Percentiles rank a stretch among this genome's conserved stretches.
Conservation (phyloP, 2,797 vertebrate genomes). For the Aulostomus chinensis region DNA sequence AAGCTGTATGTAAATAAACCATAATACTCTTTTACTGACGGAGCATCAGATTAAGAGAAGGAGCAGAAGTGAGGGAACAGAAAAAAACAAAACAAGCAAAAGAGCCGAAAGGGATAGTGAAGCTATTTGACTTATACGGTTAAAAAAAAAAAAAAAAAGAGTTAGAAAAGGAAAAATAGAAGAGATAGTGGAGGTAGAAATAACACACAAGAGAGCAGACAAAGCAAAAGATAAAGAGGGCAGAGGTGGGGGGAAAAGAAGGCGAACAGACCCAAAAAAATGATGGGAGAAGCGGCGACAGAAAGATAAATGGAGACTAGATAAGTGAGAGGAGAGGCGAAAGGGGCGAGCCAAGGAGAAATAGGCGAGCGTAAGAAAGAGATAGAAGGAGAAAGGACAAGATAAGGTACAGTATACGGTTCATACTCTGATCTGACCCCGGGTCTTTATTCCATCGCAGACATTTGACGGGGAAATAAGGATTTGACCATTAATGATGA, state of each 20-base stretch:
- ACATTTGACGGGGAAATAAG: too few relatives aligned
- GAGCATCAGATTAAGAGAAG: constrained; percentile 11
- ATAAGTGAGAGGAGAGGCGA: constrained; percentile 41
- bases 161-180: neutral
- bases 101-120: neutral
- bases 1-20: constrained; percentile 50
- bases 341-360: constrained; percentile 13
- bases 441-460: too few relatives aligned
- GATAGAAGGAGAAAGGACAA: constrained; percentile 21
- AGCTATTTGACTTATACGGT: constrained; percentile 6
- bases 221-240: constrained; percentile 31
- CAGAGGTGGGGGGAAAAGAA: constrained; percentile 19
- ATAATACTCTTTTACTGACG: constrained; percentile 26
- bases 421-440: too few relatives aligned
- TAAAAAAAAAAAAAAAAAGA: constrained; percentile 12
- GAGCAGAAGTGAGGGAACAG: constrained; percentile 9
- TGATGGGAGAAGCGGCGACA: constrained; percentile 40
- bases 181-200: constrained; percentile 7
- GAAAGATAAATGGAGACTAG: constrained; percentile 58
- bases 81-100: neutral
- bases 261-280: constrained; percentile 36
- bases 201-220: constrained; percentile 12
- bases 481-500: too few relatives aligned
- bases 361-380: constrained; percentile 29
- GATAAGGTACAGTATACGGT: too few relatives aligned